phyloP scores from a whole-genome alignment of 2,888 invertebrate species.

The Orthosia incerta region DNA sequence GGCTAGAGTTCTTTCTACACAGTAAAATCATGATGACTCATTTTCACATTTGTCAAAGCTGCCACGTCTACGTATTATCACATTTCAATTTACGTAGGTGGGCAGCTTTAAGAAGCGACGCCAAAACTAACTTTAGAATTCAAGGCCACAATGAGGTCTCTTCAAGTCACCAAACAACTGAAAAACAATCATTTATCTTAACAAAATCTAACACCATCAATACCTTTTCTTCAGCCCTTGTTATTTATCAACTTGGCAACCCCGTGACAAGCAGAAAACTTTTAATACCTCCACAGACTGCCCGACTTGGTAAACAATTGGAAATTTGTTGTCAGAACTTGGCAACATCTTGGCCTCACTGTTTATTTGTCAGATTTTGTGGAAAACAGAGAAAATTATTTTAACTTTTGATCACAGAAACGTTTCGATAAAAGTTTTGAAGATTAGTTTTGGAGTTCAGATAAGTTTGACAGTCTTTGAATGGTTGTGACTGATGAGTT shows the following conservation, averaged over 20 bases:
- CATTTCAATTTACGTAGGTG: no score
- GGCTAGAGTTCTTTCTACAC: no score
- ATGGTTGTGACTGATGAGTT: background rate
- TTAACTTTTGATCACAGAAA: constrained; percentile 26
- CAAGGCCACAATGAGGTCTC: background rate
- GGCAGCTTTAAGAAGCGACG: no score
- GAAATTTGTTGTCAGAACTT: constrained; percentile 64
- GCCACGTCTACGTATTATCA: no score
- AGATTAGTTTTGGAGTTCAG: constrained; percentile 6
- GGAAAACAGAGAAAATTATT: constrained; percentile 16
- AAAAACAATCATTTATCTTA: constrained; percentile 1
- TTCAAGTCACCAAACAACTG: background rate
- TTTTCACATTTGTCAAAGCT: no score
- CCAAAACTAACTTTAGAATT: no score
- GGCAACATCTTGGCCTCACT: constrained; percentile 28
- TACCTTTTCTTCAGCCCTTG: constrained; percentile 31
- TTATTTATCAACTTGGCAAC: constrained; percentile 46
- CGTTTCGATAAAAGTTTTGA: constrained; percentile 20
- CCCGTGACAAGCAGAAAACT: constrained; percentile 59
- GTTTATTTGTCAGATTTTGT: constrained; percentile 43
- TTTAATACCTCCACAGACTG: constrained; percentile 62
- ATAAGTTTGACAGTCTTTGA: constrained; percentile 3
- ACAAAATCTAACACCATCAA: constrained; percentile 13
- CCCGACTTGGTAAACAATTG: constrained; percentile 64
- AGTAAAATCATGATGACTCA: no score